Evolutionary conservation across 1,140 invertebrate species (phyloP), one percentile per base, ranked within the genome.

Genomic region (Radopholus similis): DNA sequence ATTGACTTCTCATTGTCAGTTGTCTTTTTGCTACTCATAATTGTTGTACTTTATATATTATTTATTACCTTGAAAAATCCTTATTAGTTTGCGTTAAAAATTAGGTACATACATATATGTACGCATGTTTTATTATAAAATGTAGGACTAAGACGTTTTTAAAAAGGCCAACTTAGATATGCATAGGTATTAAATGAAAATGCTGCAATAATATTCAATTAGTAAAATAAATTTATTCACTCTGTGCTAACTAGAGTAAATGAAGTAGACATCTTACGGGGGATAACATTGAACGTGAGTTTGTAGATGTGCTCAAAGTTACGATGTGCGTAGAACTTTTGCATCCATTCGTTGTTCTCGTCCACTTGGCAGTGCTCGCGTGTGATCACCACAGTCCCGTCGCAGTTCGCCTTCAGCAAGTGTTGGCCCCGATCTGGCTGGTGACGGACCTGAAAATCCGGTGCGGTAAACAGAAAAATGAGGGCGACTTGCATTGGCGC

Each of bases 401-500:
- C 66, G 44, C 66, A 68, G 34, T 69, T 44, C 8, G 66, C 64
- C 35, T 55, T 54, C 34, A 68, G 44, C 35, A 55, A 51, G 30
- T 68, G 66, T 18, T 47, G 37, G 11, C 32, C 30, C 38, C 55
- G 49, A 30, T 68, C 64, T 6, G 28, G 37, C 38, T 56, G 47
- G 21, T 62, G 56, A 35, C 66, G 28, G 4, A 68, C 66, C 66
- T 68, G 23, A 68, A 58, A 62, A 15, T 40, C 42, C 2, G n/a
- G 49, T 5, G 26, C 21, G 44, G 0, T 44, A 21, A 1, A 30
- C n/a, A 1, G n/a, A 28, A 47, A 63, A 18, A 23, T 26, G 5
- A 47, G 3, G 13, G 8, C 35, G 49, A 60, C 74, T 53, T 60
- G 82, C 78, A 74, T 80, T 80, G 11, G 72, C 53, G 51, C 78